phyloP scores from a whole-genome alignment of 30 jellyfish, hydroid and myxozoan genomes.

The Cassiopea xamachana region DNA sequence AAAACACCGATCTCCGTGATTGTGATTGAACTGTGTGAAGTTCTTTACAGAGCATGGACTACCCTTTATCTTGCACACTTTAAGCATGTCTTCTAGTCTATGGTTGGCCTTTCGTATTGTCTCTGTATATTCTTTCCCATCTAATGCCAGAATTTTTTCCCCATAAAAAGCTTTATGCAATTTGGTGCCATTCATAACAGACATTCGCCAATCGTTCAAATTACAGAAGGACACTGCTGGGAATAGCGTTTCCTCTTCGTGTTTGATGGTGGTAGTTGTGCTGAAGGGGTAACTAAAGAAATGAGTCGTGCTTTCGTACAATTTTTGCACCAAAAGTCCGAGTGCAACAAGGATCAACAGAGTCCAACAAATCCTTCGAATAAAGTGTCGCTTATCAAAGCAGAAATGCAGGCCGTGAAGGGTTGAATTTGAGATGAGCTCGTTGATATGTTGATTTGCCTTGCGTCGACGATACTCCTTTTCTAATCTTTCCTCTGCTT shows the following conservation, averaged over 20 bases:
- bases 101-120: slow-evolving; percentile 84
- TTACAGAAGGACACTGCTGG: slow-evolving; percentile 97
- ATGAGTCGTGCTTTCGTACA: slow-evolving; percentile 85
- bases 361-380: slow-evolving; percentile 87
- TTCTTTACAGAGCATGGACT: slow-evolving; percentile 55
- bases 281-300: slow-evolving; percentile 89
- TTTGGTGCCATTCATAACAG: slow-evolving; percentile 72
- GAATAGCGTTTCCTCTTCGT: slow-evolving; percentile 72
- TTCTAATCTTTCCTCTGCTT: slow-evolving; percentile 23
- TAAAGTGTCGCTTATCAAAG: slow-evolving; percentile 73
- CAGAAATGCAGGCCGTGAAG: slow-evolving; percentile 92
- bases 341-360: slow-evolving; percentile 76
- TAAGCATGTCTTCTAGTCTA: slow-evolving; percentile 82
- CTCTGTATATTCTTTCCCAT: slow-evolving; percentile 79
- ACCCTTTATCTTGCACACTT: slow-evolving; percentile 46
- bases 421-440: slow-evolving; percentile 76
- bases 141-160: slow-evolving; percentile 1
- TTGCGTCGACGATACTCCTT: slow-evolving; percentile 53
- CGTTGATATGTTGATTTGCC: slow-evolving; percentile 43
- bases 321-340: slow-evolving; percentile 87
- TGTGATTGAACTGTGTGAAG: slow-evolving; percentile 78
- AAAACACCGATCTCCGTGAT: slow-evolving; percentile 92
- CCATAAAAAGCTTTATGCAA: slow-evolving; percentile 51
- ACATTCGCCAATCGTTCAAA: slow-evolving; percentile 80
- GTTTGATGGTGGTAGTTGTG: slow-evolving; percentile 84